Evolutionary conservation across 2,113 vertebrate genomes (phyloP), one percentile per base, ranked within the genome.

Genomic region (Daubentonia madagascariensis): DNA sequence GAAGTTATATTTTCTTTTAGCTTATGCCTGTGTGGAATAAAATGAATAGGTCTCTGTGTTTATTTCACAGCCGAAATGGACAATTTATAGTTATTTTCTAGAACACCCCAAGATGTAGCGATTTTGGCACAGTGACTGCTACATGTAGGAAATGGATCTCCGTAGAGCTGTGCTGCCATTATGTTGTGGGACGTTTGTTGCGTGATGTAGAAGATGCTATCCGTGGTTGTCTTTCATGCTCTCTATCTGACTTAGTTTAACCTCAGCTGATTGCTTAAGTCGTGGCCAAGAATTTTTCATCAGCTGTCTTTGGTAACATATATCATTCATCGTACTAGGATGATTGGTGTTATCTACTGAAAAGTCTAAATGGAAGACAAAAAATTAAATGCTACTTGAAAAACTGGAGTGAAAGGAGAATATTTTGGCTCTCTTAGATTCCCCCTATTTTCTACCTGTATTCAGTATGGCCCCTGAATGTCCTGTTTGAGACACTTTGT

Each of bases 191-290:
- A 14, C 76, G 91, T 95, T 97, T 94, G 85, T 96, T 96, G 70
- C 8, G 45, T 72, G 48, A 59, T 94, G 30, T 80, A 76, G 85
- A 85, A 96, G 94, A 81, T 94, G 50, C 25, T 78, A 45, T 80
- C 67, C 40, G 11, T 54, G 61, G 59, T 91, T 95, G n/a, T 97
- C n/a, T 96, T 73, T 94, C 75, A 61, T 91, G 83, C 14, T 72
- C 80, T 94, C 98, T 90, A 85, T 98, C 96, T 96, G 85, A 92
- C 75, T 98, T 96, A 76, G 35, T 23, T 16, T 96, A 85, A 93
- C 78, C 50, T 65, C 52, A 72, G 75, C 78, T 85, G 94, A 88
- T 91, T 88, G 61, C 59, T 97, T 72, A 90, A 76, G 22, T 91
- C 63, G 61, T 73, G 91, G 91, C 92, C 54, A 96, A 85, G 91